Evolutionary conservation across 2,888 invertebrate genomes (phyloP), one percentile per base, ranked within the genome.

Genomic region (Mallateleia sp.): DNA sequence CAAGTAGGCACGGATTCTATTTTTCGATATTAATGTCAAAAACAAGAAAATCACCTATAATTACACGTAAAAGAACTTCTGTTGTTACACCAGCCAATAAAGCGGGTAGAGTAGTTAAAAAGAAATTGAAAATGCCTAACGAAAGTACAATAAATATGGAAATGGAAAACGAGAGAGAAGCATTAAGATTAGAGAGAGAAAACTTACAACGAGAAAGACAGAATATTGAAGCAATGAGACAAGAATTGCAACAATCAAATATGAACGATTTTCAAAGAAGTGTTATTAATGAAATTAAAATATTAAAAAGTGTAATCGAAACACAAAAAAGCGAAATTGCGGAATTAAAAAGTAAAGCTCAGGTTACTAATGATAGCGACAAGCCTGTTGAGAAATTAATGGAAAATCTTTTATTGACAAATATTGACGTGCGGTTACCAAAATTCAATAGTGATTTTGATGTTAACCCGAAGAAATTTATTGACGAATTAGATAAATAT

Each of bases 401-500:
- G 22, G 54, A 54, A 54, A 54, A 25, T 25, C 3, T 54, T 24
- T 15, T 7, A 15, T 11, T 24, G 3, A 54, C 22, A 15, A 45
- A 42, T 64, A 15, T 45, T 3, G 64, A 64, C n/a, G 22, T n/a
- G 2, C 20, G 24, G 14, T 11, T 64, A 15, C 64, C 64, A 5
- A 64, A 64, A 45, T 64, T 24, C 45, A 25, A n/a, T 22, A 7
- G n/a, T n/a, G n/a, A n/a, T n/a, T n/a, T n/a, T n/a, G n/a, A 25
- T 47, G 50, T n/a, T 8, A 66, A 66, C 50, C 50, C 66, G 18
- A 66, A 15, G 3, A n/a, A 50, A 28, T 66, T 66, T 50, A 28
- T 66, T 9, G 4, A 25, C 15, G 9, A 25, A 14, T 50, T 66
- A 28, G 18, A 66, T n/a, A 66, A 28, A 28, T 66, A 66, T 66